Evolutionary conservation across 2,888 invertebrate genomes (phyloP), one percentile per base, ranked within the genome.

Genomic region (Spilarctia lutea): DNA sequence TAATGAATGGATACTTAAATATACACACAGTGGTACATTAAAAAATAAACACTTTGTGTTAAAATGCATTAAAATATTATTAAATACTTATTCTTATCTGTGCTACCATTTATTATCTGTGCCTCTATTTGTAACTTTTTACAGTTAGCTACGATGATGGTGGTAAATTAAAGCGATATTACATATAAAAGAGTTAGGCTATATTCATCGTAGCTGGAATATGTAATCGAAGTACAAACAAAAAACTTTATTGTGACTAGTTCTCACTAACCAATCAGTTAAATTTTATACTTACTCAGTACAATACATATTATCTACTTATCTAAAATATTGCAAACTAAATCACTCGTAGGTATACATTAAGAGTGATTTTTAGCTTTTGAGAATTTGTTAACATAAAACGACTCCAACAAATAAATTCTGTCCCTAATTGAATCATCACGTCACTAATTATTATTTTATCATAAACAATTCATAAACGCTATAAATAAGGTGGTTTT

Each of bases 241-340:
- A 78, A 79, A 52, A 72, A 75, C 63, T 76, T 75, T 78, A 79
- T 79, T 80, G 80, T 88, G 90, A 91, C 91, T 90, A 91, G 90
- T 83, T 88, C 84, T 86, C 85, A 87, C 86, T 84, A 88, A 89
- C 85, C 85, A 85, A 84, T 85, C 77, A 45, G 33, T 75, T 67
- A 63, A 39, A 67, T 24, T 66, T 72, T 65, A 75, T 56, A 63
- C 20, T 27, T 8, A 35, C n/a, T 52, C 11, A 63, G 24, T 63
- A 70, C 27, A 68, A 73, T 67, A 67, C 18, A 10, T 27, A 63
- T 16, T 60, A 68, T 33, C 27, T 67, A 56, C n/a, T 24, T 56
- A 60, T 20, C 20, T 33, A 60, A 73, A 72, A 73, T 65, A 69
- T 68, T 73, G 65, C 39, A 68, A 63, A 30, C 18, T 30, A 16